Evolutionary conservation across 2,113 vertebrate species (phyloP).

Genomic region (Boulengeromyrus knoepffleri): DNA sequence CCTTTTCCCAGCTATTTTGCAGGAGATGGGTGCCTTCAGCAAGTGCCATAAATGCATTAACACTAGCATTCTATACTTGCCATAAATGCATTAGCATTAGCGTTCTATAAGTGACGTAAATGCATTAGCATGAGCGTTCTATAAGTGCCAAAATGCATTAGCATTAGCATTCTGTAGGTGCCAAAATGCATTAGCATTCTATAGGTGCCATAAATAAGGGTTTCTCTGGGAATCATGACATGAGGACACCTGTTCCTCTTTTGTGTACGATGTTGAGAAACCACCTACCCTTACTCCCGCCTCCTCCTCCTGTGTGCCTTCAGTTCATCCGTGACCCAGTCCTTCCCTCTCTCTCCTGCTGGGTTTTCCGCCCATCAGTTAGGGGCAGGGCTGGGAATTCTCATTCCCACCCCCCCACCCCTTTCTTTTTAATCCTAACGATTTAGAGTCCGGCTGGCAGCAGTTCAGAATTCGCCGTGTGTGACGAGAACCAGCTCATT

Average conservation of each 20-base stretch:
- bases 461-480: not conserved
- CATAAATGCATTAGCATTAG: not conserved
- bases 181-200: not conserved
- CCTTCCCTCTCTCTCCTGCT: not conserved
- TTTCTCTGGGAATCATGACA: too few species aligned
- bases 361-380: not conserved
- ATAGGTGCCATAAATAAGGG: not conserved
- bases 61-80: not conserved
- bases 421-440: not conserved
- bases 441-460: not conserved
- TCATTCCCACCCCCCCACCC: not conserved
- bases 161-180: not conserved
- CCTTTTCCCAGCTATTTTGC: not conserved
- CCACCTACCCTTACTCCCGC: not conserved
- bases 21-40: too few species aligned
- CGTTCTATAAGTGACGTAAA: not conserved
- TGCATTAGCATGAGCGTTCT: too few species aligned
- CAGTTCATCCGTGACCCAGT: not conserved
- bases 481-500: not conserved
- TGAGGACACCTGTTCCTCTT: not conserved
- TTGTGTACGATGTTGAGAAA: not conserved
- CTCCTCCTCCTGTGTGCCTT: too few species aligned
- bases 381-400: not conserved
- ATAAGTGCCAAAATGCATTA: too few species aligned
- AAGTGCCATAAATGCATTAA: not conserved